A percentile compares a stretch with the other conserved stretches of the same genome.
Conservation (phyloP, 2,888 invertebrate genomes). For the Drosophila austrosaltans region DNA sequence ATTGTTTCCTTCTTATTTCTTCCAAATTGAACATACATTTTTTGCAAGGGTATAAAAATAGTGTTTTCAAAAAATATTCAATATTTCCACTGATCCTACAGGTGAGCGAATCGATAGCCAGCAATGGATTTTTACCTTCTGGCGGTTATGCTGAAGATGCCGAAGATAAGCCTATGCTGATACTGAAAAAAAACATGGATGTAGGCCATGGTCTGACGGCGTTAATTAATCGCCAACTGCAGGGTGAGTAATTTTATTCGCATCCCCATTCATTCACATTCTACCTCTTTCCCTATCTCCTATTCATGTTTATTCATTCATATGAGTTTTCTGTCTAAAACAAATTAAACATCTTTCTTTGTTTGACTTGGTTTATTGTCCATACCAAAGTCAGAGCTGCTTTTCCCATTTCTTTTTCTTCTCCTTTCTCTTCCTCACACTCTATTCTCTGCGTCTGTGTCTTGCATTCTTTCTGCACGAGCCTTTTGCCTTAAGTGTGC, state of each 20-base stretch:
- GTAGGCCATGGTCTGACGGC: conserved; percentile 90
- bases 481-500: conserved; percentile 31
- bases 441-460: conserved; percentile 11
- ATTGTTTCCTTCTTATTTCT: too few species aligned
- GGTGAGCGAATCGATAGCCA: conserved; percentile 92
- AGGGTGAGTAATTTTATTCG: conserved; percentile 85
- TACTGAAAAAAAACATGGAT: conserved; percentile 88
- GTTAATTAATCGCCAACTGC: conserved; percentile 89
- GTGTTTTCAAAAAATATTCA: not conserved
- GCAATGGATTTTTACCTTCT: conserved; percentile 89
- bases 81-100: conserved; percentile 67
- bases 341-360: conserved; percentile 2
- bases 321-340: not conserved
- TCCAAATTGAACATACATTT: not conserved
- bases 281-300: conserved; percentile 18
- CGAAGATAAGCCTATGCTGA: conserved; percentile 90
- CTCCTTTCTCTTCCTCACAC: conserved; percentile 7
- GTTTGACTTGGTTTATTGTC: conserved; percentile 7
- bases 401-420: conserved; percentile 8
- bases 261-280: not conserved
- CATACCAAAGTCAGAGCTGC: conserved; percentile 6
- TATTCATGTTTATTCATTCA: conserved; percentile 5
- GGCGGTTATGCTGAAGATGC: conserved; percentile 87
- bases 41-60: not conserved
- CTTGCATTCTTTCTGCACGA: conserved; percentile 25